A percentile compares a stretch with the other conserved stretches of the same genome.
Evolutionary conservation across 2,888 invertebrate genomes (phyloP).

Genomic region (Drosophila affinis): DNA sequence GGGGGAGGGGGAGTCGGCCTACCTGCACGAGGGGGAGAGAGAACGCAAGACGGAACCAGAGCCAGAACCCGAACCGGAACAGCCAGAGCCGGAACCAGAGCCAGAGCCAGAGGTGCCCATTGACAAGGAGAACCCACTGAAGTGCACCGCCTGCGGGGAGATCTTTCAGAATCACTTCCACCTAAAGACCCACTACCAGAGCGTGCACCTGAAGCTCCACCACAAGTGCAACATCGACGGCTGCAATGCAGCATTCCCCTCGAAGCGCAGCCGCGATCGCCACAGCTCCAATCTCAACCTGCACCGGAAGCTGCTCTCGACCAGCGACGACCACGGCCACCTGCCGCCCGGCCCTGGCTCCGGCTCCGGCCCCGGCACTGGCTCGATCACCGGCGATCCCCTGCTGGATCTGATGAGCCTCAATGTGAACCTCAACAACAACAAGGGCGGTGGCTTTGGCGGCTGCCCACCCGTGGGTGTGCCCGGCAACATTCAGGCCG

Average conservation of each 20-base stretch:
- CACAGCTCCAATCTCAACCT: constrained; percentile 96
- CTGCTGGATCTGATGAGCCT: constrained; percentile 70
- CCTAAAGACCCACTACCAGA: constrained; percentile 97
- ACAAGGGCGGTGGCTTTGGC: constrained; percentile 42
- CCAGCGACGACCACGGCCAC: constrained; percentile 82
- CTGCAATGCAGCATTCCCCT: constrained; percentile 97
- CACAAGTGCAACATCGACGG: constrained; percentile 97
- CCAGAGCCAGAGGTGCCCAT: constrained; percentile 92
- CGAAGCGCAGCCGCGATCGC: constrained; percentile 95
- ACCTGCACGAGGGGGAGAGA: background rate
- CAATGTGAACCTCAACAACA: constrained; percentile 58
- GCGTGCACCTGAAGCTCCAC: constrained; percentile 96
- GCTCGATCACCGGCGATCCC: constrained; percentile 49
- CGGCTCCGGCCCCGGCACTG: constrained; percentile 17
- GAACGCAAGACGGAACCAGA: constrained; percentile 39
- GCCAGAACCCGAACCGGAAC: constrained; percentile 52
- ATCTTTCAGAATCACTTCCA: constrained; percentile 96
- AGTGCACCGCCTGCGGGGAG: constrained; percentile 96
- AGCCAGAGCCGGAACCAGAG: constrained; percentile 48
- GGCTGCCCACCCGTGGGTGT: constrained; percentile 79
- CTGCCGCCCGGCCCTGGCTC: constrained; percentile 19
- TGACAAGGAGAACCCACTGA: constrained; percentile 95
- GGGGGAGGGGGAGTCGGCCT: background rate
- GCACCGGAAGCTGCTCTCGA: constrained; percentile 94
- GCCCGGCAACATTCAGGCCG: constrained; percentile 88